Percentiles rank a stretch among this genome's conserved stretches.
These are phyloP conservation scores for Hoplodrina blanda DNA, from an alignment of 2,888 invertebrate species.

Conservation along the genomic window DNA sequence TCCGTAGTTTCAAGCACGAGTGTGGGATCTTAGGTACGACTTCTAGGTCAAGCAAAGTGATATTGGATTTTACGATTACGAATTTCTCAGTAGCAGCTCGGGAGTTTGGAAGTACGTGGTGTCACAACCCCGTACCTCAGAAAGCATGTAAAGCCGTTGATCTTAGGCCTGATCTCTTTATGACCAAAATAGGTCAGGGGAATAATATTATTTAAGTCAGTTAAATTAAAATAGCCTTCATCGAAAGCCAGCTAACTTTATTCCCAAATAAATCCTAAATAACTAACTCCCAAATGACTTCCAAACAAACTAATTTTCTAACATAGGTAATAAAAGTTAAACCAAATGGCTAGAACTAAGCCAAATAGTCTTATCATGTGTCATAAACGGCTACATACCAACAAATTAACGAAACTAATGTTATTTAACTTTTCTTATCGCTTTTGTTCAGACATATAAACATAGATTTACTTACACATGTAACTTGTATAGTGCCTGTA, in stretches of 20 bases:
- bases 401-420: constrained; percentile 27
- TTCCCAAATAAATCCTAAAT: neutral
- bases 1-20: too few species aligned
- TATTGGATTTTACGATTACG: too few species aligned
- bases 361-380: constrained; percentile 18
- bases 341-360: constrained; percentile 11
- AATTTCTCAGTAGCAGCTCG: too few species aligned
- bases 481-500: constrained; percentile 3
- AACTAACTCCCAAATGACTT: constrained; percentile 3
- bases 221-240: neutral
- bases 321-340: constrained; percentile 1
- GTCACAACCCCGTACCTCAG: too few species aligned
- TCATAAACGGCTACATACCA: constrained; percentile 29
- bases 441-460: constrained; percentile 3
- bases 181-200: neutral
- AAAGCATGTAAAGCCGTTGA: too few species aligned
- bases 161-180: too few species aligned
- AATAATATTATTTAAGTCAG: neutral
- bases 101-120: too few species aligned
- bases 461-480: neutral
- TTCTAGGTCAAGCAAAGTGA: too few species aligned
- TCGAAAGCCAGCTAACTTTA: neutral
- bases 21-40: too few species aligned
- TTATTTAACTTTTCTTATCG: constrained; percentile 35
- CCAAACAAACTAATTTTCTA: constrained; percentile 8